Conservation (phyloP, 2,888 invertebrate species). For the Xestia rhomboidea region DNA sequence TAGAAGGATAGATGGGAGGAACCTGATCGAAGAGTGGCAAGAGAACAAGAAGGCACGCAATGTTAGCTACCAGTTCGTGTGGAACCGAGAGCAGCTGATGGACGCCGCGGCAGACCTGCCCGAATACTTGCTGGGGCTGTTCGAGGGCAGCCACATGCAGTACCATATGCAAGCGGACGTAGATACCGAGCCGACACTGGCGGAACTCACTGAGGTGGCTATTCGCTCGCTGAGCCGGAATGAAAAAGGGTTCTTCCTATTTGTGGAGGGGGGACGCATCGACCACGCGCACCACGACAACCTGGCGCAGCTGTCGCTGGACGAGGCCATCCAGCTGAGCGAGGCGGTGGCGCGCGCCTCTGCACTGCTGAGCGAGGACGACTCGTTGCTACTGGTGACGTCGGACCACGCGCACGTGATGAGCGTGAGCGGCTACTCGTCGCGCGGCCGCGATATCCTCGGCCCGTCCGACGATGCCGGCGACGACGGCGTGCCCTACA, state of each 20-base stretch:
- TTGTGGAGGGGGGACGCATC: conserved; percentile 93
- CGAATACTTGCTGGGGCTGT: conserved; percentile 92
- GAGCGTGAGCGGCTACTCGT: conserved; percentile 92
- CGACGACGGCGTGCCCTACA: conserved; percentile 89
- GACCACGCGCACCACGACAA: conserved; percentile 93
- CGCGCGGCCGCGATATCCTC: conserved; percentile 85
- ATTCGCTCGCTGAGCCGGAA: conserved; percentile 92
- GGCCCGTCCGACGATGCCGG: conserved; percentile 83
- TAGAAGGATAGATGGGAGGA: conserved; percentile 89
- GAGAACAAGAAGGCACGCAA: conserved; percentile 82
- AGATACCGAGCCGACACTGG: conserved; percentile 85
- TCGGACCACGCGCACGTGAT: conserved; percentile 95
- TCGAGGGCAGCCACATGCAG: conserved; percentile 91
- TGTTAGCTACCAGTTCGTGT: conserved; percentile 87
- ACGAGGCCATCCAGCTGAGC: conserved; percentile 93
- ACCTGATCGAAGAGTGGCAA: conserved; percentile 93
- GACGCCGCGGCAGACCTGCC: conserved; percentile 84
- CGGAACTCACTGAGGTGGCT: conserved; percentile 90
- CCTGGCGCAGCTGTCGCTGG: conserved; percentile 90
- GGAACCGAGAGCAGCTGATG: conserved; percentile 91
- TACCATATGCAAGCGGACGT: conserved; percentile 91
- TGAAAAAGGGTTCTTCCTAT: conserved; percentile 94
- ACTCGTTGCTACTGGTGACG: conserved; percentile 95
- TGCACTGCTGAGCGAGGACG: conserved; percentile 85
- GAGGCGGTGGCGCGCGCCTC: conserved; percentile 90